Conservation (phyloP, 2,797 vertebrate species). For the Danio jaintianensis region DNA sequence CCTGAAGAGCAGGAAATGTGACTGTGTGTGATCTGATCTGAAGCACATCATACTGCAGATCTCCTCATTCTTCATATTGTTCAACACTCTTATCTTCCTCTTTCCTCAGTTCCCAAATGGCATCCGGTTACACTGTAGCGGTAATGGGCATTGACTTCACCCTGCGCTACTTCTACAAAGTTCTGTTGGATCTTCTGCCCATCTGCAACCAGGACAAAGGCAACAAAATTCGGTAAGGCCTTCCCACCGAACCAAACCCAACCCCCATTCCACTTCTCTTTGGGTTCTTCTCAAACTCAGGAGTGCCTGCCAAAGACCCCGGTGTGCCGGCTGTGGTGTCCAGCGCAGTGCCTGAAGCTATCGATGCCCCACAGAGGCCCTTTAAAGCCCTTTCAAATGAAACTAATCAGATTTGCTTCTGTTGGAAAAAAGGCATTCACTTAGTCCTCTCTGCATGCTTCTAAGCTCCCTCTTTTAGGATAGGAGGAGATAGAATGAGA, state of each 20-base stretch:
- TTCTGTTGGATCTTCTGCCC: slow-evolving; percentile 93
- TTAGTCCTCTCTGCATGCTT: slow-evolving; percentile 37
- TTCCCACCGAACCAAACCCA: slow-evolving; percentile 13
- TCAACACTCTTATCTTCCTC: slow-evolving; percentile 3
- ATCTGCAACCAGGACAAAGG: slow-evolving; percentile 98
- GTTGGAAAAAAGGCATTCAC: slow-evolving; percentile 58
- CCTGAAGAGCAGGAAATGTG: slow-evolving; percentile 27
- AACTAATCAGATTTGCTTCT: slow-evolving; percentile 65
- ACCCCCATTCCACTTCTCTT: neutral
- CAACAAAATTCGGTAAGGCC: slow-evolving; percentile 91
- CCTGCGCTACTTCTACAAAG: slow-evolving; percentile 96
- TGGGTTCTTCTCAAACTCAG: slow-evolving; percentile 7
- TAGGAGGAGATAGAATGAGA: slow-evolving; percentile 42
- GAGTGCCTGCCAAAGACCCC: slow-evolving; percentile 32
- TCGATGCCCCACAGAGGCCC: slow-evolving; percentile 44
- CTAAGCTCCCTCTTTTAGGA: slow-evolving; percentile 42
- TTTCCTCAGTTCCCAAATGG: slow-evolving; percentile 84
- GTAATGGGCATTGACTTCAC: slow-evolving; percentile 99
- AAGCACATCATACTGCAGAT: slow-evolving; percentile 14
- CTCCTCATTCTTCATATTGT: slow-evolving; percentile 2
- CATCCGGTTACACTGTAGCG: slow-evolving; percentile 90
- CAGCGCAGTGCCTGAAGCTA: slow-evolving; percentile 43
- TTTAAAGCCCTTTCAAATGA: slow-evolving; percentile 60
- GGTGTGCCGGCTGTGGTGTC: slow-evolving; percentile 30
- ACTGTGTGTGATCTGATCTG: slow-evolving; percentile 11